Evolutionary conservation across 2,888 invertebrate species (phyloP).

Genomic region (Pristionchus mayeri): DNA sequence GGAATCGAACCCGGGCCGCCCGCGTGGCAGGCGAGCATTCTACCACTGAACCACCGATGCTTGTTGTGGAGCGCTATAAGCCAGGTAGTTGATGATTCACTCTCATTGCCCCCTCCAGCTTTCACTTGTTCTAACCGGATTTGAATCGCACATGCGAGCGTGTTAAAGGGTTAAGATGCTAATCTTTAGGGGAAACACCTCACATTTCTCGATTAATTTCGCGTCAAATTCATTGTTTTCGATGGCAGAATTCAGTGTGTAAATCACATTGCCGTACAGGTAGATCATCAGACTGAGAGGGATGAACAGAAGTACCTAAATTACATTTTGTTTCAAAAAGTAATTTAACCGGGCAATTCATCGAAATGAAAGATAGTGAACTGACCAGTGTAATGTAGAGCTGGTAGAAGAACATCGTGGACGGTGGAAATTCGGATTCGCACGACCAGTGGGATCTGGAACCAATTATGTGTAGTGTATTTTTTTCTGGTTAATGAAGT

Average conservation of each 20-base stretch:
- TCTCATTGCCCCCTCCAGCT: neutral
- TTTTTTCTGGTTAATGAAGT: neutral
- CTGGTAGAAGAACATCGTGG: slow-evolving; percentile 66
- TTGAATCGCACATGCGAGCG: neutral
- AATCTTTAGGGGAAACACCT: too few species aligned
- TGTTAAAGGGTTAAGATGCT: too few species aligned
- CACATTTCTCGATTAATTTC: slow-evolving; percentile 26
- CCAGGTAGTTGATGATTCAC: neutral
- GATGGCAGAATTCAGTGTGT: slow-evolving; percentile 63
- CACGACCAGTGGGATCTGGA: slow-evolving; percentile 58
- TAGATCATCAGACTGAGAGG: slow-evolving; percentile 84
- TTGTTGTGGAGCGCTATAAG: neutral
- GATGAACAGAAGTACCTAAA: slow-evolving; percentile 81
- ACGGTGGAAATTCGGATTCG: slow-evolving; percentile 56
- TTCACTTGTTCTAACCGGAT: neutral
- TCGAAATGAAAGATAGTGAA: neutral
- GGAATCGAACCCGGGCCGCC: slow-evolving; percentile 70
- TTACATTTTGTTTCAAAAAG: neutral
- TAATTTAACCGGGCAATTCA: neutral
- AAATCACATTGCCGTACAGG: slow-evolving; percentile 70
- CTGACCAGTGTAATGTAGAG: slow-evolving; percentile 80
- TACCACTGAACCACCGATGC: slow-evolving; percentile 72
- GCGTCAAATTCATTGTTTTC: slow-evolving; percentile 58
- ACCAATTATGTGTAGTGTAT: neutral
- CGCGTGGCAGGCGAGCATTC: slow-evolving; percentile 75